Base-by-base conservation (phyloP, 2,113 vertebrate genomes). In the Ageneiosus marmoratus region DNA sequence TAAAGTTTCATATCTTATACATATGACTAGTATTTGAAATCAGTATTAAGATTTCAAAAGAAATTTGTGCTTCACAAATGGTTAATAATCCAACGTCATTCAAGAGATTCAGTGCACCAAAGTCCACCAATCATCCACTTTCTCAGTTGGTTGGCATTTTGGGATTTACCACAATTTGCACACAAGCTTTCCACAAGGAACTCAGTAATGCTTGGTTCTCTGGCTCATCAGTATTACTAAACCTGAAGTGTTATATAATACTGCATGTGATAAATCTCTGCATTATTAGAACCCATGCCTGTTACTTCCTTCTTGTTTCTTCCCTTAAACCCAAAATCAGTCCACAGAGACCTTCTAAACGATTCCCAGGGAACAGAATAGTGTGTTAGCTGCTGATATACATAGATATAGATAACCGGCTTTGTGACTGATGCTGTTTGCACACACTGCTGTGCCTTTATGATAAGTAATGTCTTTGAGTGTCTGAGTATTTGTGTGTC, bases 401-500 rank as follows among this genome's bases (percentile, higher is more conserved):
- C 8, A n/a, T 63, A 76, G 32, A 34, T 20, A 29, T 48, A 53
- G 10, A 32, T 67, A 76, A 67, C 58, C 44, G 58, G 81, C 73
- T 81, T 56, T 70, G 56, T 74, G 82, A 80, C 37, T 76, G 73
- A 37, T 67, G 41, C 34, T 62, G 34, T 75, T 56, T 55, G 75
- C 51, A 76, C 67, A 29, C 60, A 67, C 69, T 86, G 79, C 82
- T 74, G 65, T 80, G 58, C 65, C 29, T 63, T 60, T 72, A 83
- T 79, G 85, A 86, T 88, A 88, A 88, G 80, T 72, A 22, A 67
- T 16, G 58, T 60, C 70, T 84, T 29, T 53, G 80, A 69, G 46
- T 63, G 29, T 82, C 46, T 13, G 44, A 72, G 70, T 75, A 51
- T 55, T 6, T 77, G 24, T 44, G 75, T 60, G 51, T 65, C 20